Base-by-base conservation (phyloP, 2,888 invertebrate genomes). In the Rhamnusium bicolor region DNA sequence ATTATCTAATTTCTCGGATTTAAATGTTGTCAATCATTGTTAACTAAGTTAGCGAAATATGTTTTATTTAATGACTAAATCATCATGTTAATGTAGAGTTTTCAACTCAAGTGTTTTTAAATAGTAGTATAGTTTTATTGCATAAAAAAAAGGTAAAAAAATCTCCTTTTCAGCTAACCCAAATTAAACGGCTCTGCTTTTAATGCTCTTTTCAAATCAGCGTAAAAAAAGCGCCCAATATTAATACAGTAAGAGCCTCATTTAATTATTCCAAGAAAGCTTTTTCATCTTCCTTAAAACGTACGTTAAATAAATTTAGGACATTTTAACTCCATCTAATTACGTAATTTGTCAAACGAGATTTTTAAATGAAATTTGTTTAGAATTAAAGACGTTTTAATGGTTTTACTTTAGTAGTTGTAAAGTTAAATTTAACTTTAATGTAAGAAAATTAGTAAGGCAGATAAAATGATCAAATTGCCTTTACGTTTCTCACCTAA, bases 301-400 rank as follows among this genome's bases (percentile, higher is more conserved):
- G 32, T 60, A 40, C 32, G 29, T 19, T 60, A 40, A 60, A 19
- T 29, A 19, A 60, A 60, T 40, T 60, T 29, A 19, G 60, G 40
- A 60, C 60, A 29, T 12, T 65, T 65, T 53, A 49, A 65, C 65
- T 49, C 18, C 24, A 49, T 14, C 49, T 65, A 65, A 65, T 65
- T 65, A 65, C 2, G 51, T 32, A 51, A 65, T 65, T 65, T 65
- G 65, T 27, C 65, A 65, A 51, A 51, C 14, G 65, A 53, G 53
- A 65, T 65, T 65, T 65, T 65, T 65, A 27, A 49, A 65, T 51
- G 51, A 29, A 65, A 65, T 65, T 65, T 51, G 16, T 27, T 51
- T 65, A 65, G 29, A 65, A 29, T 24, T 40, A 47, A 58, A 21
- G 65, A 29, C n/a, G 5, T 18, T 24, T 51, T 65, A 27, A 65